phyloP scores from a whole-genome alignment of 1,140 invertebrate genomes.

The Drosophila hydei region DNA sequence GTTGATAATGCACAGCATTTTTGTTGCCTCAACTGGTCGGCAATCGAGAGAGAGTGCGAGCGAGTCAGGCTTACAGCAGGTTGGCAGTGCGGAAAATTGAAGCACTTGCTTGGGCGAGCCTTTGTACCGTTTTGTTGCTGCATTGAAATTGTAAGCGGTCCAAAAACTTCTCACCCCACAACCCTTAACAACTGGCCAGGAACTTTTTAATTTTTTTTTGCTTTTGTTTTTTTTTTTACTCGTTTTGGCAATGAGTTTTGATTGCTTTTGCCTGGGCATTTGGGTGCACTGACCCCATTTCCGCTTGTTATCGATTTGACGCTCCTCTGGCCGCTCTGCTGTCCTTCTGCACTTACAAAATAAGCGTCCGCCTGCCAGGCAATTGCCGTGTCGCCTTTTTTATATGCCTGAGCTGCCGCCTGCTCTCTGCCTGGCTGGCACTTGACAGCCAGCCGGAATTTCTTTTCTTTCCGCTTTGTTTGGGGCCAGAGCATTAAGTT shows the following conservation, averaged over 20 bases:
- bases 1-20: conserved; percentile 69
- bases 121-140: conserved; percentile 53
- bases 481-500: conserved; percentile 41
- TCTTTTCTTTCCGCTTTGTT: conserved; percentile 46
- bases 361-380: conserved; percentile 28
- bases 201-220: conserved; percentile 6
- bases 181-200: conserved; percentile 29
- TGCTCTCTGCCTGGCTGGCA: conserved; percentile 36
- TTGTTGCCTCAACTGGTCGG: conserved; percentile 14
- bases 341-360: conserved; percentile 9
- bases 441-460: conserved; percentile 64
- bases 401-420: conserved; percentile 53
- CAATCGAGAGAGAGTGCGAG: not conserved
- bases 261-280: conserved; percentile 77
- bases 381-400: conserved; percentile 56
- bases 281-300: conserved; percentile 79
- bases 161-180: conserved; percentile 6
- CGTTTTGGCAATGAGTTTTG: conserved; percentile 80
- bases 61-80: conserved; percentile 31
- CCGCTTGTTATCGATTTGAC: conserved; percentile 80
- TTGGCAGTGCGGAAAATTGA: conserved; percentile 79
- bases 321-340: conserved; percentile 14
- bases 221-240: conserved; percentile 18
- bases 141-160: conserved; percentile 62
- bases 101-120: conserved; percentile 57